These are phyloP conservation scores for Ctenopoma kingsleyae DNA, from an alignment of 2,797 vertebrate species.

Conservation along the genomic window DNA sequence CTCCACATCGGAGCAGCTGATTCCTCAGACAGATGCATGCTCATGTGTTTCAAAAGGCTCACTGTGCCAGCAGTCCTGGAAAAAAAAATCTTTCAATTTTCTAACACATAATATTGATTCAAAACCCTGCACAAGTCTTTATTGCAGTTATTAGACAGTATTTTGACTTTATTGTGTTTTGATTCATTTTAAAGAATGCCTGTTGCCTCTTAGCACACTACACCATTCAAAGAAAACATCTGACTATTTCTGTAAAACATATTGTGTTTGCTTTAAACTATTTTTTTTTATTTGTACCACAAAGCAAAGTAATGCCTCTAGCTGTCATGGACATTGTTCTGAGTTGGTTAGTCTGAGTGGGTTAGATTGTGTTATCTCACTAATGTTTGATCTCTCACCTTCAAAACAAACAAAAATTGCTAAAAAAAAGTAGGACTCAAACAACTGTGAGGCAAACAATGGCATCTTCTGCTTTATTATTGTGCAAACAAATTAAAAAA, in stretches of 20 bases:
- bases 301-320: slow-evolving; percentile 8
- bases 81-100: slow-evolving; percentile 38
- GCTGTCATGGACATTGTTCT: slow-evolving; percentile 10
- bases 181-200: slow-evolving; percentile 2
- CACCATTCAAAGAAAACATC: slow-evolving; percentile 5
- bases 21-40: slow-evolving; percentile 58
- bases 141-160: slow-evolving; percentile 20
- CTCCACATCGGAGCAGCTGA: slow-evolving; percentile 51
- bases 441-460: slow-evolving; percentile 46
- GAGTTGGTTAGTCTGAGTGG: slow-evolving; percentile 37
- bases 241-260: slow-evolving; percentile 3
- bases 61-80: slow-evolving; percentile 40
- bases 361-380: slow-evolving; percentile 21
- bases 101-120: slow-evolving; percentile 29
- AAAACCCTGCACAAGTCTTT: slow-evolving; percentile 35
- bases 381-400: slow-evolving; percentile 63
- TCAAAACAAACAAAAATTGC: slow-evolving; percentile 56
- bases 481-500: slow-evolving; percentile 37
- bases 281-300: neutral
- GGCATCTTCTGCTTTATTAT: slow-evolving; percentile 35
- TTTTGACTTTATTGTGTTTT: slow-evolving; percentile 11
- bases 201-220: slow-evolving; percentile 1
- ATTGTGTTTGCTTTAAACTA: slow-evolving; percentile 15
- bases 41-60: slow-evolving; percentile 61
- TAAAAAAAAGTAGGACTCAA: slow-evolving; percentile 59